phyloP scores from a whole-genome alignment of 1,140 invertebrate species.

The Drosophila asahinai region DNA sequence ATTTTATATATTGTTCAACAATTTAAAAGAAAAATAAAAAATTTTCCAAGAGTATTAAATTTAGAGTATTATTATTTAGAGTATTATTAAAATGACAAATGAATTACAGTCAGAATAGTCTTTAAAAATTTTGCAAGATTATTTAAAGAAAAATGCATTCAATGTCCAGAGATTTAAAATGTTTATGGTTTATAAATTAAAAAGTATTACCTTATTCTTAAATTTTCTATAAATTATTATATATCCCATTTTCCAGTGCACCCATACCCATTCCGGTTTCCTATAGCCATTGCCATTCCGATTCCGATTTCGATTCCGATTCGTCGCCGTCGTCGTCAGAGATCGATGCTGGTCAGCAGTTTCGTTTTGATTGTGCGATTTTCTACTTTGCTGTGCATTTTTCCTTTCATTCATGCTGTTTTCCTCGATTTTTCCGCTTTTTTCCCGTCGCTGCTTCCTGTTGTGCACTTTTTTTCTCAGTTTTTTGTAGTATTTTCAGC shows the following conservation, averaged over 20 bases:
- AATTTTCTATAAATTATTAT: no score
- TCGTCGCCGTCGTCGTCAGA: constrained; percentile 30
- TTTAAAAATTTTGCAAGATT: no score
- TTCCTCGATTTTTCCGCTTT: constrained; percentile 26
- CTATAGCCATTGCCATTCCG: constrained; percentile 30
- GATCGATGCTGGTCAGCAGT: constrained; percentile 75
- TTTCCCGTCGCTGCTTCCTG: constrained; percentile 27
- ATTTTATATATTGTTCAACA: not conserved
- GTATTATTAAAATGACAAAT: no score
- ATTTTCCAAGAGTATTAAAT: no score
- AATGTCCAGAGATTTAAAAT: no score
- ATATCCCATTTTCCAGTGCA: constrained; percentile 11
- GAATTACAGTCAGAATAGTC: no score
- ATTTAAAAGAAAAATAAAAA: no score
- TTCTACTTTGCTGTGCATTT: constrained; percentile 73
- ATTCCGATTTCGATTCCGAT: constrained; percentile 46
- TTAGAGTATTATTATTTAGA: no score
- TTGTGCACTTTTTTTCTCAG: constrained; percentile 22
- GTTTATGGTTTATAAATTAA: no score
- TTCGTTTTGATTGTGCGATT: constrained; percentile 80
- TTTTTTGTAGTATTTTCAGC: constrained; percentile 28
- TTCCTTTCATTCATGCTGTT: constrained; percentile 39
- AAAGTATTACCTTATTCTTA: no score
- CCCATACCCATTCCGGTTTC: constrained; percentile 21
- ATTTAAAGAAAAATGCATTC: no score